Conservation (phyloP, 1,140 invertebrate genomes). For the Drosophila sucinea region DNA sequence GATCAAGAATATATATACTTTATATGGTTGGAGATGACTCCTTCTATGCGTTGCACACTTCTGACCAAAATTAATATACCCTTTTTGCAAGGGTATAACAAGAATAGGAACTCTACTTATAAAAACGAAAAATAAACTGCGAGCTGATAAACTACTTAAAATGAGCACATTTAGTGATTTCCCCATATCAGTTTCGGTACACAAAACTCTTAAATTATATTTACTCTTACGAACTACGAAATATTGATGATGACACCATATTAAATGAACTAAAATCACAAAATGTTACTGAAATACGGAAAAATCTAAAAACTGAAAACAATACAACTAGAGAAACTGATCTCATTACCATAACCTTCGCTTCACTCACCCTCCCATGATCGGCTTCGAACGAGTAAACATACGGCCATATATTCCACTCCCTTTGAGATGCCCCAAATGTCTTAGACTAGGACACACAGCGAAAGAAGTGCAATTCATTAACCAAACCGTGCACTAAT, state of each 20-base stretch:
- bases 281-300: slow-evolving; percentile 22
- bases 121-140: not conserved
- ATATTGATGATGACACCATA: too few relatives aligned
- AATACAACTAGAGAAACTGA: too few relatives aligned
- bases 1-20: too few relatives aligned
- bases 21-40: too few relatives aligned
- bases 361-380: not conserved
- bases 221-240: too few relatives aligned
- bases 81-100: not conserved
- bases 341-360: too few relatives aligned
- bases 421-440: slow-evolving; percentile 19
- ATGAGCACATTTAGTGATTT: not conserved
- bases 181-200: slow-evolving; percentile 5
- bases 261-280: not conserved
- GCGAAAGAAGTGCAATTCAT: not conserved
- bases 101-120: not conserved
- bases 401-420: slow-evolving; percentile 18
- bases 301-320: slow-evolving; percentile 11
- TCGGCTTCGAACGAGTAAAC: slow-evolving; percentile 13
- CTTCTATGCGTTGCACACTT: too few relatives aligned
- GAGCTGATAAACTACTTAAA: not conserved
- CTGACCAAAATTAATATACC: too few relatives aligned
- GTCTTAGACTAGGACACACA: not conserved
- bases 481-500: slow-evolving; percentile 6
- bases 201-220: too few relatives aligned